Conservation (phyloP, 2,113 vertebrate genomes). For the Ciconia boyciana region DNA sequence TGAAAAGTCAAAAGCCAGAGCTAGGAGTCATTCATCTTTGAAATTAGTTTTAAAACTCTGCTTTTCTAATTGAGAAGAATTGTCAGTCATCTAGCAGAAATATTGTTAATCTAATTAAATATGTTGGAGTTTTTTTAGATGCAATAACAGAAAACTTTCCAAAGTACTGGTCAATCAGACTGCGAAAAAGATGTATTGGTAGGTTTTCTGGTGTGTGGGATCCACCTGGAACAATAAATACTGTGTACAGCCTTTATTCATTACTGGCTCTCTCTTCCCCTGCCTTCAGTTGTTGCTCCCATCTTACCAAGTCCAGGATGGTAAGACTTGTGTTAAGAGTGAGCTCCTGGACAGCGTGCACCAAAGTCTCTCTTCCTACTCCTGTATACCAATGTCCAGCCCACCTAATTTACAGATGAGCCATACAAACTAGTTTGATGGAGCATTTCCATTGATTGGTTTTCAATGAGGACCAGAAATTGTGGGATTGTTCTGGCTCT, state of each 20-base stretch:
- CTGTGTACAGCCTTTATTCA: background rate
- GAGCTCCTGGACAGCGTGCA: background rate
- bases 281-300: background rate
- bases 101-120: background rate
- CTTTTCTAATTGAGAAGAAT: background rate
- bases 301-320: background rate
- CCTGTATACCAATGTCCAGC: background rate
- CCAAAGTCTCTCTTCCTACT: background rate
- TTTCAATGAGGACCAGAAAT: background rate
- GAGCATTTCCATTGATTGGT: background rate
- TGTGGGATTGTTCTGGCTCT: background rate
- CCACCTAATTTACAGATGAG: background rate
- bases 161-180: background rate
- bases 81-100: background rate
- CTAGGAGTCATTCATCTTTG: background rate
- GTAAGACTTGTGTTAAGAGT: background rate
- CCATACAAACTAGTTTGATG: background rate
- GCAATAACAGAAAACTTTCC: background rate
- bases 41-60: background rate
- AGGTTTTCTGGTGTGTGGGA: background rate
- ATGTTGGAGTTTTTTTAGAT: background rate
- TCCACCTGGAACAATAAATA: background rate
- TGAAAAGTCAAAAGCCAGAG: background rate
- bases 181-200: background rate
- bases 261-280: background rate